phyloP scores from a whole-genome alignment of 37 sponge, comb jelly and placozoan species.

The Petrosia ficiformis region DNA sequence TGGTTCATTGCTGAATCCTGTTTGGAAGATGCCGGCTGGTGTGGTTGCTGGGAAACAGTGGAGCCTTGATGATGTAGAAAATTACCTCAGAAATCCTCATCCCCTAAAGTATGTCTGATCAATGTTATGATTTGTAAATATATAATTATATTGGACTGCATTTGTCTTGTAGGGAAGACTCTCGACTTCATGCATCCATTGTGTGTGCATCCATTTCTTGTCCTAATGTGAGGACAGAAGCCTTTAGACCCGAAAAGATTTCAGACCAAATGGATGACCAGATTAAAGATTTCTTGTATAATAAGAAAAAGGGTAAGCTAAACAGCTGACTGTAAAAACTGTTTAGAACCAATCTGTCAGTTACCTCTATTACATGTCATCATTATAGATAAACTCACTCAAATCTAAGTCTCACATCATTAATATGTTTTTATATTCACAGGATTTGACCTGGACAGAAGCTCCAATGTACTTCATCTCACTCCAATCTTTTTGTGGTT shows the following conservation, averaged over 20 bases:
- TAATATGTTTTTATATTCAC: too few relatives aligned
- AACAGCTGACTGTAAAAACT: not conserved
- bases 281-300: slow-evolving; percentile 54
- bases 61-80: slow-evolving; percentile 63
- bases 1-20: slow-evolving; percentile 52
- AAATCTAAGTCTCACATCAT: not conserved
- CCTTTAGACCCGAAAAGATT: slow-evolving; percentile 34
- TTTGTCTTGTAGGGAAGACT: slow-evolving; percentile 51
- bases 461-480: slow-evolving; percentile 34
- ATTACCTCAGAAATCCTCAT: slow-evolving; percentile 63
- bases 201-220: slow-evolving; percentile 84
- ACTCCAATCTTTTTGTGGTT: slow-evolving; percentile 74
- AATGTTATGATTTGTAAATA: not conserved
- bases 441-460: slow-evolving; percentile 28
- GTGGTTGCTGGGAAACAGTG: slow-evolving; percentile 50
- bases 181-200: slow-evolving; percentile 74
- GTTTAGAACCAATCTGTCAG: not conserved
- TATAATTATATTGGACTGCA: too few relatives aligned
- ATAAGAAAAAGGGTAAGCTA: slow-evolving; percentile 63
- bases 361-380: too few relatives aligned
- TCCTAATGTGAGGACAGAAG: slow-evolving; percentile 65
- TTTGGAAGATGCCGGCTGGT: slow-evolving; percentile 67
- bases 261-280: slow-evolving; percentile 62
- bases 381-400: not conserved
- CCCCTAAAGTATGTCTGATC: slow-evolving; percentile 57